Evolutionary conservation across 2,888 invertebrate species (phyloP).

Genomic region (Scrobipalpa costella): DNA sequence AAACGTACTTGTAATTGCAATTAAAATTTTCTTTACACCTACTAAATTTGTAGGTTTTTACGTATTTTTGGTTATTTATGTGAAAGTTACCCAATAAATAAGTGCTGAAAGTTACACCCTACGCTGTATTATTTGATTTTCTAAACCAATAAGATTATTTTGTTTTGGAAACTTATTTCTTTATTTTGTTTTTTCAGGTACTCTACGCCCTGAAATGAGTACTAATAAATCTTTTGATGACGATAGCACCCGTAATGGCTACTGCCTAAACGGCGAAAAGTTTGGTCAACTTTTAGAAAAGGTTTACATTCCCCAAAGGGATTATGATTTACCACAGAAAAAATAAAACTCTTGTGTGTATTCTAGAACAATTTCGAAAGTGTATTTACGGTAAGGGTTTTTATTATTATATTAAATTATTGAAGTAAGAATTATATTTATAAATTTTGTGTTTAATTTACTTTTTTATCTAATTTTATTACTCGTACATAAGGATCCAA

Average conservation of each 20-base stretch:
- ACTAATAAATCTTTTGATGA: slow-evolving; percentile 55
- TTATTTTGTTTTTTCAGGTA: slow-evolving; percentile 36
- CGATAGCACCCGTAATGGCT: slow-evolving; percentile 50
- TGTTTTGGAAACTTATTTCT: background rate
- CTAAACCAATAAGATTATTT: background rate
- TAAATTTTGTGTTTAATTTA: too few species aligned
- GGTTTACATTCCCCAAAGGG: slow-evolving; percentile 47
- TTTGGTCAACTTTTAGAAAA: slow-evolving; percentile 65
- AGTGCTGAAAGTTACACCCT: too few species aligned
- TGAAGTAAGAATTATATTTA: too few species aligned
- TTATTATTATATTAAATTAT: background rate
- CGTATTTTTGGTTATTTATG: too few species aligned
- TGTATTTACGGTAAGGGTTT: background rate
- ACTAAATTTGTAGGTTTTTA: too few species aligned
- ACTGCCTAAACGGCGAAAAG: slow-evolving; percentile 62
- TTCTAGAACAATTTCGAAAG: background rate
- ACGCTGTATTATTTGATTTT: too few species aligned
- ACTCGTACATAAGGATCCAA: too few species aligned
- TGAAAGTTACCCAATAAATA: too few species aligned
- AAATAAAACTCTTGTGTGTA: background rate
- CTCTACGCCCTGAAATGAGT: slow-evolving; percentile 2
- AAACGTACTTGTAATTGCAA: background rate
- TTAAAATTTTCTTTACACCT: background rate
- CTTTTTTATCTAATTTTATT: too few species aligned
- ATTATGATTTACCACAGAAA: background rate